Base-by-base conservation (phyloP, 2,888 invertebrate species). In the Agonopterix subpropinquella region DNA sequence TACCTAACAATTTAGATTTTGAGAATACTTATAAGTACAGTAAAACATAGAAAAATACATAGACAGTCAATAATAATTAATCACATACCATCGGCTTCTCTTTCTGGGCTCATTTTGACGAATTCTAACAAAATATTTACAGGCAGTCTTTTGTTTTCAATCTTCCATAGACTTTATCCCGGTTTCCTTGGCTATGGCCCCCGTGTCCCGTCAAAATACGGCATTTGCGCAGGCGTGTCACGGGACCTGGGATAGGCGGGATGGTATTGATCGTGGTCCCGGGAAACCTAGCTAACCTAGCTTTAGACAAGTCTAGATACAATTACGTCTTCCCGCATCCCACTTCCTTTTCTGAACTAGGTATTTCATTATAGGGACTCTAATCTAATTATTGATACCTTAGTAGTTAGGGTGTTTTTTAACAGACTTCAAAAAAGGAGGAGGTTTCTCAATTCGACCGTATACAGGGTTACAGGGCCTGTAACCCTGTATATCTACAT, bases 91-190 rank as follows among this genome's bases (percentile, higher is more conserved):
- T 80, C 28, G 28, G 28, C 81, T 53, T 84, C 81, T 47, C 74
- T 62, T 53, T 82, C 81, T 0, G 84, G 70, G 53, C 76, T 75
- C 77, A 82, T 80, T 63, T 75, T 75, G 50, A 79, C 11, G 5
- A 43, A 43, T 8, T 35, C 69, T 49, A 82, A 43, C 43, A 45
- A 35, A 48, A 46, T 51, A 51, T 44, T 51, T 51, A 45, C 51
- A 45, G 48, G 7, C 28, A 28, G 28, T 48, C 46, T 48, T 48
- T 48, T 48, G 48, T 44, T 44, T 45, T 46, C 47, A 48, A 36
- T 11, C 18, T 35, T 36, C 41, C 44, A 28, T 28, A 46, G 45
- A 43, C 15, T 43, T 18, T 41, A 10, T 47, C 47, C 50, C 44
- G 48, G 36, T 39, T 37, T 39, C 15, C 28, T 46, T 39, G 46